Evolutionary conservation across 1,140 invertebrate genomes (phyloP).

Genomic region (Scylla paramamosain): DNA sequence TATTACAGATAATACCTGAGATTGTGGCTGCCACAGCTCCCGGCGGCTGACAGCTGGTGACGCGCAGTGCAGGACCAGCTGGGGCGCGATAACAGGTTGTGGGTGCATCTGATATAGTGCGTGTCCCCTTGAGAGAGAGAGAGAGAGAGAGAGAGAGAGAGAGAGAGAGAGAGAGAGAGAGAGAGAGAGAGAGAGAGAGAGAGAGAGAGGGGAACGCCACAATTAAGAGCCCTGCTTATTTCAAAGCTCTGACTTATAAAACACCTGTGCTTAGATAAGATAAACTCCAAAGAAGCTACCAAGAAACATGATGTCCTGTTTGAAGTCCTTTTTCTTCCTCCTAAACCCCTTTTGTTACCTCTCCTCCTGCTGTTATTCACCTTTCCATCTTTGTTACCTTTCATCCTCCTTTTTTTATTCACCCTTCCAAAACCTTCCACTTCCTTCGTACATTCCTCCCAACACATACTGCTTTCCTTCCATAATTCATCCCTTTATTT

Average conservation of each 20-base stretch:
- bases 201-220: background rate
- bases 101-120: no score
- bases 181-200: slow-evolving; percentile 50
- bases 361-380: no score
- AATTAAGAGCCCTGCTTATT: background rate
- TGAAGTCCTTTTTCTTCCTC: background rate
- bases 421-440: background rate
- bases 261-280: no score
- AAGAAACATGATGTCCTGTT: background rate
- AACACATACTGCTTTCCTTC: background rate
- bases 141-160: background rate
- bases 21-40: no score
- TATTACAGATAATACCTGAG: no score
- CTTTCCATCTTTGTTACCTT: background rate
- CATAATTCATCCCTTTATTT: background rate
- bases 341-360: background rate
- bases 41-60: no score
- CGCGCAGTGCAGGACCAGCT: no score
- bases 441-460: background rate
- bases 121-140: background rate
- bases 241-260: no score
- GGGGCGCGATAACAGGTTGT: no score
- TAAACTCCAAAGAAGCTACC: no score
- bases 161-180: slow-evolving; percentile 49
- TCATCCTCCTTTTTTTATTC: no score